Conservation (phyloP, 2,888 invertebrate genomes). For the Eristalinus sepulchralis region DNA sequence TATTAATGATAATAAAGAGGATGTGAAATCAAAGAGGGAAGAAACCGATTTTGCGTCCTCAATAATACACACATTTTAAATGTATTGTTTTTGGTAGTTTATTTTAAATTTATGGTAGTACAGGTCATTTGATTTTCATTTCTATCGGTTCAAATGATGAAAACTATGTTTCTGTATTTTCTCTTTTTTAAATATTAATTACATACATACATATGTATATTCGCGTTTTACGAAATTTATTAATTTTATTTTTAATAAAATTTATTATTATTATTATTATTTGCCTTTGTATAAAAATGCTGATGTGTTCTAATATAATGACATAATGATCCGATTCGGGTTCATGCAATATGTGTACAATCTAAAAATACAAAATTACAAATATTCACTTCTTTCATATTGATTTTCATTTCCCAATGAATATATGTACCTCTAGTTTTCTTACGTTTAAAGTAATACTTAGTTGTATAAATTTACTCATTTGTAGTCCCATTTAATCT, state of each 20-base stretch:
- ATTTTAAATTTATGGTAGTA: constrained; percentile 53
- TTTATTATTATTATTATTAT: constrained; percentile 61
- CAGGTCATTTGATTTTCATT: constrained; percentile 50
- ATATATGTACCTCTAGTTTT: constrained; percentile 51
- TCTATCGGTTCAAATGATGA: constrained; percentile 31
- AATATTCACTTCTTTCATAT: constrained; percentile 49
- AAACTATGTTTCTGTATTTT: constrained; percentile 34
- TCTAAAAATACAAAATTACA: constrained; percentile 71
- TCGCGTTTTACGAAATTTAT: constrained; percentile 40
- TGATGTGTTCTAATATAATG: constrained; percentile 52
- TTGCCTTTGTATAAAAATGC: constrained; percentile 67
- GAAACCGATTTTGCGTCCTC: no score
- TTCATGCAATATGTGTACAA: constrained; percentile 65
- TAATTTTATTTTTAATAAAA: constrained; percentile 20
- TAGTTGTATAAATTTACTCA: constrained; percentile 45
- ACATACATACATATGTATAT: constrained; percentile 42
- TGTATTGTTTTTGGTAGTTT: constrained; percentile 70
- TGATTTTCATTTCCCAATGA: constrained; percentile 47
- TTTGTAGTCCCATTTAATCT: constrained; percentile 62
- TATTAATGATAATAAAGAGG: no score
- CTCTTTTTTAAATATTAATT: constrained; percentile 49
- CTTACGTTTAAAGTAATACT: constrained; percentile 60
- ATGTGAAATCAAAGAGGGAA: no score
- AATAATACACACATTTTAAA: constrained; percentile 17
- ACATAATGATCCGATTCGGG: constrained; percentile 51